A percentile compares a stretch with the other conserved stretches of the same genome.
Evolutionary conservation across 2,888 invertebrate species (phyloP).

Genomic region (Drosophila glabriapex): DNA sequence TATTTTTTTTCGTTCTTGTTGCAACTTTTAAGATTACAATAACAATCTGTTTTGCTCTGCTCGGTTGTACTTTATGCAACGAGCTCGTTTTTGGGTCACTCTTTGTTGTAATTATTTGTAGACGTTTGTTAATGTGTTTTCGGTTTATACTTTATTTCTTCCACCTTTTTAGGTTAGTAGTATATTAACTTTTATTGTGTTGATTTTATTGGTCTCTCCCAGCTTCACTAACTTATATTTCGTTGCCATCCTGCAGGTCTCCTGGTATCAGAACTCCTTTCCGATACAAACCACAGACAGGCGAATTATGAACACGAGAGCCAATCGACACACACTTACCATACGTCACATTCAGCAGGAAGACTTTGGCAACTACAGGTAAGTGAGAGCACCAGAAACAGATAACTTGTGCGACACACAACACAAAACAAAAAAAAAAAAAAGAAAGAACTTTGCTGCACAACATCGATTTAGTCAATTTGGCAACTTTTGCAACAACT

Average conservation of each 20-base stretch:
- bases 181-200: conserved; percentile 14
- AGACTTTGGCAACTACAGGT: conserved; percentile 91
- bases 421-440: conserved; percentile 12
- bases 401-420: conserved; percentile 49
- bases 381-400: conserved; percentile 45
- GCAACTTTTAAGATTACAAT: conserved; percentile 61
- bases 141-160: conserved; percentile 22
- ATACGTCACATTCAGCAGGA: conserved; percentile 89
- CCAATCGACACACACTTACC: conserved; percentile 89
- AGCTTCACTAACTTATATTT: conserved; percentile 8
- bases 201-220: conserved; percentile 34
- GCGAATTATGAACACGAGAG: conserved; percentile 89
- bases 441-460: conserved; percentile 37
- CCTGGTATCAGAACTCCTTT: conserved; percentile 91
- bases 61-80: conserved; percentile 43
- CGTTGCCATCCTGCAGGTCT: conserved; percentile 86
- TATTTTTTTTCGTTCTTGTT: conserved; percentile 25
- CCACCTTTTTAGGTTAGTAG: conserved; percentile 15
- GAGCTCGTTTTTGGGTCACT: conserved; percentile 63
- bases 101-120: conserved; percentile 36
- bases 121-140: conserved; percentile 5
- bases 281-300: conserved; percentile 89
- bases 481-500: conserved; percentile 64
- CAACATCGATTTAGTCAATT: conserved; percentile 73
- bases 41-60: conserved; percentile 24